Evolutionary conservation across 2,888 invertebrate genomes (phyloP), one percentile per base, ranked within the genome.

Genomic region (Himalopsyche kuldschensis): DNA sequence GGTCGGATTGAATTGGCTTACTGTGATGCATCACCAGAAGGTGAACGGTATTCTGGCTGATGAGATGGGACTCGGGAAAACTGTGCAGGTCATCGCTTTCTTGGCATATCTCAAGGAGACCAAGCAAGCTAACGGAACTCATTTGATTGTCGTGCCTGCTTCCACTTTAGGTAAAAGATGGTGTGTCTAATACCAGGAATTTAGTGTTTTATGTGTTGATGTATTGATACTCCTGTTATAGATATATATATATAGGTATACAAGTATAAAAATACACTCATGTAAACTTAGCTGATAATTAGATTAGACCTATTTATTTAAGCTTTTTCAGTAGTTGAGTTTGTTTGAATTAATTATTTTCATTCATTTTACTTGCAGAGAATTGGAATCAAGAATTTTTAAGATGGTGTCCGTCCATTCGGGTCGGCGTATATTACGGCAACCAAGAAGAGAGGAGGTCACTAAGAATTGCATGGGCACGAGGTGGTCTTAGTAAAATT

Each of bases 61-160:
- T 89, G 99, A 99, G 92, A 99, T 99, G 99, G 98, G 98, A 0
- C 91, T 98, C 2, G 98, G 98, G 4, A 98, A 98, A 91, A 98
- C 98, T 0, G 95, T 98, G 86, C 98, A 98, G 89, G 95, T 97
- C n/a, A 97, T 98, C 86, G 94, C 98, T 0, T 98, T 98, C 90
- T 92, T 98, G 0, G 96, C 97, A 0, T 96, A 98, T 89, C 91
- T 99, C 20, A 96, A 97, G 90, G 96, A 98, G 88, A 94, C 94
- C 0, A 94, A 94, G 0, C 93, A 94, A 75, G 92, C 93, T 1
- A 92, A 92, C 85, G 96, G 95, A 15, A 97, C 98, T 0, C 98
- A 98, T 91, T 91, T 99, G 81, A 95, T 99, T 87, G 96, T 99
- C 4, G 98, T 98, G n/a, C 99, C 99, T 0, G 96, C 98, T 46